A percentile compares a stretch with the other conserved stretches of the same genome.
Evolutionary conservation across 1,140 invertebrate species (phyloP).

Genomic region (Temnothorax curvispinosus): DNA sequence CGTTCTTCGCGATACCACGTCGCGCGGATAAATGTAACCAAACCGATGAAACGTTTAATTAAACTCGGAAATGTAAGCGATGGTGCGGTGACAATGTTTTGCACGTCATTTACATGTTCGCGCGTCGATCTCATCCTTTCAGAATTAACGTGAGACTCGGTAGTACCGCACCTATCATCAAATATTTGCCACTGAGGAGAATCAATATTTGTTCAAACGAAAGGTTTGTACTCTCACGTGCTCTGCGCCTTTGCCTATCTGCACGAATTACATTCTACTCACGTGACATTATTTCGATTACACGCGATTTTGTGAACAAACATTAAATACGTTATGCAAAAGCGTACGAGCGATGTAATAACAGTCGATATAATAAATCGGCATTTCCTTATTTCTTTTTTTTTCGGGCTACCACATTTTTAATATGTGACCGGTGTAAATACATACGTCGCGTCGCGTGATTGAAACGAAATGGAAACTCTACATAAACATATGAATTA

Average conservation of each 20-base stretch:
- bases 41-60: conserved; percentile 31
- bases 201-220: conserved; percentile 67
- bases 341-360: not conserved
- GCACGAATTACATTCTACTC: conserved; percentile 59
- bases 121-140: conserved; percentile 17
- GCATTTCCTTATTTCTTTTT: not conserved
- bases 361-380: not conserved
- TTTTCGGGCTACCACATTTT: not conserved
- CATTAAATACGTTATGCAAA: conserved; percentile 30
- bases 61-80: conserved; percentile 34
- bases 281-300: conserved; percentile 42
- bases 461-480: conserved; percentile 13
- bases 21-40: conserved; percentile 18
- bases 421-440: too few relatives aligned
- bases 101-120: conserved; percentile 43
- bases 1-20: too few relatives aligned
- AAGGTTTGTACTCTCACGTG: conserved; percentile 37
- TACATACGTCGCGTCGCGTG: not conserved
- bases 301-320: conserved; percentile 11
- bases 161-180: conserved; percentile 53
- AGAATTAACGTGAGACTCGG: conserved; percentile 49
- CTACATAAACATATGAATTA: not conserved
- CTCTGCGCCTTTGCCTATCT: not conserved
- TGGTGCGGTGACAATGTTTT: conserved; percentile 23
- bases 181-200: conserved; percentile 58